phyloP scores from a whole-genome alignment of 92 coral and sea anemone genomes.

The Bergia sp. region DNA sequence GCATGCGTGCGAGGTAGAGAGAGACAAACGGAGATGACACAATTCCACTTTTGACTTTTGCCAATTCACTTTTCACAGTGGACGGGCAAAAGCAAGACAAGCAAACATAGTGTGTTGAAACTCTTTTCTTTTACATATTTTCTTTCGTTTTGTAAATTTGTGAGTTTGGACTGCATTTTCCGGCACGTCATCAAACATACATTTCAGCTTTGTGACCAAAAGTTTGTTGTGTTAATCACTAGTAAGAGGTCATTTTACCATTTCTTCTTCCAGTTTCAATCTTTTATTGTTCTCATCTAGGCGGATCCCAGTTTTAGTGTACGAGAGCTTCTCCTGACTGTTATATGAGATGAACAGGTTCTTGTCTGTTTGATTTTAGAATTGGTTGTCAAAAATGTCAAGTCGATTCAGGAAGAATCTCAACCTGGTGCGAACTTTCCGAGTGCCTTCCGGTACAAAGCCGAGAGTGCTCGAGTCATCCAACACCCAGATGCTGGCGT shows the following conservation, averaged over 20 bases:
- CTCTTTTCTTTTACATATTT: no score
- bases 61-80: no score
- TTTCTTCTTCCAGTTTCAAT: not conserved
- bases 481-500: not conserved
- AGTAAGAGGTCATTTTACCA: no score
- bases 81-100: no score
- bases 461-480: conserved; percentile 29
- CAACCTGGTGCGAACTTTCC: conserved; percentile 61
- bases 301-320: not conserved
- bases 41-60: no score
- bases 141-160: no score
- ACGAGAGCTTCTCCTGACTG: no score
- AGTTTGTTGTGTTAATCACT: not conserved
- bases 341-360: not conserved
- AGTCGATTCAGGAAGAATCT: conserved; percentile 63
- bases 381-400: conserved; percentile 86
- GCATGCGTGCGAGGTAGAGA: no score
- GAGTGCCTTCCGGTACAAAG: conserved; percentile 44
- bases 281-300: not conserved
- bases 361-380: conserved; percentile 33
- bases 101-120: no score
- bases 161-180: no score
- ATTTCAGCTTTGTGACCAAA: not conserved
- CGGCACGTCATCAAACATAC: not conserved
- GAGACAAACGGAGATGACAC: no score